Conservation (phyloP, 2,888 invertebrate species). For the Melinopterus prodromus region DNA sequence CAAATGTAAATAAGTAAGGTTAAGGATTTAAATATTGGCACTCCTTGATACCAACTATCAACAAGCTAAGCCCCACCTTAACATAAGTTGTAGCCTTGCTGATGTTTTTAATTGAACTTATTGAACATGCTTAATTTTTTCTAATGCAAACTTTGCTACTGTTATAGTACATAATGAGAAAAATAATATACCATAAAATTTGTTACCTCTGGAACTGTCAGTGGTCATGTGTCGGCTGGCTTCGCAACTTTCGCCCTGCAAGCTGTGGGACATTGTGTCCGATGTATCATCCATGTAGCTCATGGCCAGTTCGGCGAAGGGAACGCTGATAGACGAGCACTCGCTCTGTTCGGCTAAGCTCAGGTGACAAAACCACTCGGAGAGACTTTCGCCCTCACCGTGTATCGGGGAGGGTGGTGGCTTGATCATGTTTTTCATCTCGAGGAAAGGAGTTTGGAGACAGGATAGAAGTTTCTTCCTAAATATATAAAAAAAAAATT, state of each 20-base stretch:
- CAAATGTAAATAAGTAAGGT: too few species aligned
- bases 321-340: constrained; percentile 58
- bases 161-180: too few species aligned
- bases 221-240: constrained; percentile 31
- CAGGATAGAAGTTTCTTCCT: constrained; percentile 68
- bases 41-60: too few species aligned
- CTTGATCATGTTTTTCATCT: constrained; percentile 66
- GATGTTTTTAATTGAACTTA: too few species aligned
- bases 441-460: constrained; percentile 66
- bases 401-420: constrained; percentile 60
- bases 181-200: neutral
- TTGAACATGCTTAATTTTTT: too few species aligned
- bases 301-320: constrained; percentile 58
- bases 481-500: constrained; percentile 43
- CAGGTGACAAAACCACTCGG: constrained; percentile 59
- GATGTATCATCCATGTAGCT: constrained; percentile 59
- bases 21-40: too few species aligned
- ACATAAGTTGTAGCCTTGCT: too few species aligned
- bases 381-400: constrained; percentile 57
- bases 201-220: constrained; percentile 33
- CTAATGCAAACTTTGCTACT: too few species aligned
- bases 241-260: constrained; percentile 32
- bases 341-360: constrained; percentile 53
- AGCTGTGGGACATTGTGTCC: constrained; percentile 46
- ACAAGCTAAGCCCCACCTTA: too few species aligned